A percentile compares a stretch with the other conserved stretches of the same genome.
Conservation (phyloP, 1,140 invertebrate species). For the Cyphomyrmex costatus region DNA sequence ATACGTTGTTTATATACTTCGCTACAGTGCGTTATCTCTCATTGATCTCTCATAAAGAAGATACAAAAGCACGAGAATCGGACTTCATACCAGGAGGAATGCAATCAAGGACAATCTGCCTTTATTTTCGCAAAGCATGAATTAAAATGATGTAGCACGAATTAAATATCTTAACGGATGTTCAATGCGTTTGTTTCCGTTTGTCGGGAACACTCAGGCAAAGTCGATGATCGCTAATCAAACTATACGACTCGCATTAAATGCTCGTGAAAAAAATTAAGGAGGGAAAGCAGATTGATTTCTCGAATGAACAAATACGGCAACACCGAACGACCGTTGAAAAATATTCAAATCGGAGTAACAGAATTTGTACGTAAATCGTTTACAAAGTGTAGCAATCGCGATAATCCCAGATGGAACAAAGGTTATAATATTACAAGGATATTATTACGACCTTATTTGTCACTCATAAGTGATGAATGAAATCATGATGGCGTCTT, state of each 20-base stretch:
- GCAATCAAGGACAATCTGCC: background rate
- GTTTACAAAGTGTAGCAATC: no score
- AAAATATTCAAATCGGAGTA: background rate
- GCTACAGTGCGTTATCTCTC: background rate
- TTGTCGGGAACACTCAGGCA: background rate
- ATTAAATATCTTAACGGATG: background rate
- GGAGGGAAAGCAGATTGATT: background rate
- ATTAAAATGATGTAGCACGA: no score
- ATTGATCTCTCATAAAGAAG: background rate
- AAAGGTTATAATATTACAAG: no score
- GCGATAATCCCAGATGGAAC: no score
- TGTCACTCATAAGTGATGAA: no score
- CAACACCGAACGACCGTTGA: background rate
- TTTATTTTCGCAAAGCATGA: slow-evolving; percentile 3
- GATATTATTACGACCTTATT: no score
- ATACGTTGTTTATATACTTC: no score
- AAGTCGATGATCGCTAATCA: background rate
- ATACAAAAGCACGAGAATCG: background rate
- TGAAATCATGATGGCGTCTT: no score
- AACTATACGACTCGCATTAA: no score
- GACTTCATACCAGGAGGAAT: background rate
- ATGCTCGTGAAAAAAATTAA: no score
- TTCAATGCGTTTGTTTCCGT: background rate
- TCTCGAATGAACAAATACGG: background rate
- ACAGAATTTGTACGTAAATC: background rate